phyloP scores from a whole-genome alignment of 2,888 invertebrate species.

The Cheilosia grossa region DNA sequence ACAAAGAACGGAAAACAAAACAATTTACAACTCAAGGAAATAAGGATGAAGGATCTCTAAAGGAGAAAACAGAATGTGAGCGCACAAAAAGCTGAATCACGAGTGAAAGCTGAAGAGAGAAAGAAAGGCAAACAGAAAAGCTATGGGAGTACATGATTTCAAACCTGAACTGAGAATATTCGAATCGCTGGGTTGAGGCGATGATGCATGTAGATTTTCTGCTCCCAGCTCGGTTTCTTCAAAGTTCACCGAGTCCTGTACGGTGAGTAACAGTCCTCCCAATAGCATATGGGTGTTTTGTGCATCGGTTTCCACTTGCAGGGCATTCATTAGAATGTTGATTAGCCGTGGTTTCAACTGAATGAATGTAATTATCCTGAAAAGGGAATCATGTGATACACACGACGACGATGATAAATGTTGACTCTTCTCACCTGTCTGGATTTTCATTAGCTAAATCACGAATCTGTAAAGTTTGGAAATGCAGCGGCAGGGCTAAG shows the following conservation, averaged over 20 bases:
- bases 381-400: constrained; percentile 15
- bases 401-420: constrained; percentile 66
- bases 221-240: constrained; percentile 88
- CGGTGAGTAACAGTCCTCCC: constrained; percentile 90
- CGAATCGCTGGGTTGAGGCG: constrained; percentile 81
- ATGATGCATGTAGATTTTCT: constrained; percentile 85
- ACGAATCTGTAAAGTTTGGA: constrained; percentile 89
- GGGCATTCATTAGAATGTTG: constrained; percentile 91
- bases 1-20: constrained; percentile 46
- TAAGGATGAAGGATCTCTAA: constrained; percentile 58
- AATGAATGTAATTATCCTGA: constrained; percentile 85
- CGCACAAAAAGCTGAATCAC: constrained; percentile 72
- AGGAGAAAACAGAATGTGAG: constrained; percentile 60
- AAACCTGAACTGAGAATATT: constrained; percentile 89
- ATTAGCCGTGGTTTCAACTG: constrained; percentile 90
- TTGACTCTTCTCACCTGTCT: constrained; percentile 80
- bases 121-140: constrained; percentile 44
- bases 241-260: constrained; percentile 91
- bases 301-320: constrained; percentile 93
- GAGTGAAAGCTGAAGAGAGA: constrained; percentile 68
- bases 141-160: constrained; percentile 39
- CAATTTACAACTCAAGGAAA: constrained; percentile 49
- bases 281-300: constrained; percentile 94
- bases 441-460: constrained; percentile 86
- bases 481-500: constrained; percentile 96